phyloP scores from a whole-genome alignment of 1,140 invertebrate genomes.

The Drosophila truncata region DNA sequence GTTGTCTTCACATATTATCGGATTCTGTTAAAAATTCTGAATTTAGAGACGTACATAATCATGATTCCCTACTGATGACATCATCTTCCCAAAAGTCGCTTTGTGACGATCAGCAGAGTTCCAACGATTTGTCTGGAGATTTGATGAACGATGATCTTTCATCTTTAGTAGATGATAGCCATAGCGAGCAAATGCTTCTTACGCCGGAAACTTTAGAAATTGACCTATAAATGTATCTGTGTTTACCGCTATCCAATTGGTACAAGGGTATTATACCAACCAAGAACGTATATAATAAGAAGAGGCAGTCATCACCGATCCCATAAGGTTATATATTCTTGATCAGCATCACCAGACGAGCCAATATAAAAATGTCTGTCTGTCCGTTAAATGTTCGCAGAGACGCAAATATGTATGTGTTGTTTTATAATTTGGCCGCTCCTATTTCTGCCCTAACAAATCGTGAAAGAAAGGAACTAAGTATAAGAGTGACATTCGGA shows the following conservation, averaged over 20 bases:
- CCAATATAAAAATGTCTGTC: too few relatives aligned
- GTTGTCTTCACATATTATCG: constrained; percentile 23
- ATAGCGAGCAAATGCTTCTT: constrained; percentile 64
- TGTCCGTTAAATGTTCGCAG: too few relatives aligned
- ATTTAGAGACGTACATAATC: constrained; percentile 34
- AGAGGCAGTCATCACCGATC: too few relatives aligned
- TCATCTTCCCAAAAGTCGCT: constrained; percentile 85
- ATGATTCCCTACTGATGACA: constrained; percentile 82
- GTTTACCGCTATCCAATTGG: background rate
- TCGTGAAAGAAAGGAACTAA: too few relatives aligned
- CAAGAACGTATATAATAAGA: background rate
- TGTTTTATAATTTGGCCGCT: too few relatives aligned
- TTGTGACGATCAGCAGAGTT: constrained; percentile 55
- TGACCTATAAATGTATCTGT: constrained; percentile 44
- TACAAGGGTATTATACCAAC: background rate
- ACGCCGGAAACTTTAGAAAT: constrained; percentile 72
- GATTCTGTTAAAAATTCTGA: constrained; percentile 24
- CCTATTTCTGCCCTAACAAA: too few relatives aligned
- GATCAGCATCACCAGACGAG: too few relatives aligned
- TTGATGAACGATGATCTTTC: constrained; percentile 71
- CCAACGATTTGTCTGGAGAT: constrained; percentile 54
- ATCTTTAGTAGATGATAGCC: constrained; percentile 61
- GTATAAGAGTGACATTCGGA: too few relatives aligned
- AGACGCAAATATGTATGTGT: too few relatives aligned
- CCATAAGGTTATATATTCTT: too few relatives aligned